These are phyloP conservation scores for Drepana arcuata DNA, from an alignment of 1,140 invertebrate species.

Conservation along the genomic window DNA sequence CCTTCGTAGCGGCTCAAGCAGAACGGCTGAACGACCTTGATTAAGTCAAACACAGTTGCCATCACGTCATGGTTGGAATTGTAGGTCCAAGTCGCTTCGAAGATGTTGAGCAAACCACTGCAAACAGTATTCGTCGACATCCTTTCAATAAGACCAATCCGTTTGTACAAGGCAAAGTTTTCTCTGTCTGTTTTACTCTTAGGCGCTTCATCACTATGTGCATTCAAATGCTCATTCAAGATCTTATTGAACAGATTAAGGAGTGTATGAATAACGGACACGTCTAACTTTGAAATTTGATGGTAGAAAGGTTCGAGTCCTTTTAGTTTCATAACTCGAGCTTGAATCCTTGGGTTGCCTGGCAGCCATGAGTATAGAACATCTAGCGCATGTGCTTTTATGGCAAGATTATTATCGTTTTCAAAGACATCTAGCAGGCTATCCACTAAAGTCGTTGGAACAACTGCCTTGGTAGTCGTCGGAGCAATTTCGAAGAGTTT, in stretches of 20 bases:
- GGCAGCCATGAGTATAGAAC: conserved; percentile 42
- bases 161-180: conserved; percentile 30
- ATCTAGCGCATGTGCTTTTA: conserved; percentile 39
- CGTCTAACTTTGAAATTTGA: conserved; percentile 39
- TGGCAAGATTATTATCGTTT: conserved; percentile 27
- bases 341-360: conserved; percentile 40
- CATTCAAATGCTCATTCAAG: conserved; percentile 39
- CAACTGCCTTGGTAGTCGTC: conserved; percentile 20
- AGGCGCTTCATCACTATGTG: conserved; percentile 15
- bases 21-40: conserved; percentile 37
- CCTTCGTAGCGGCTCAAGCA: conserved; percentile 31
- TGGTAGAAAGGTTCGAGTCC: conserved; percentile 47
- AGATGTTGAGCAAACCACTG: conserved; percentile 42
- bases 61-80: conserved; percentile 17
- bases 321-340: conserved; percentile 44
- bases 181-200: conserved; percentile 20
- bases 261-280: conserved; percentile 20
- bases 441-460: conserved; percentile 33
- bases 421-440: conserved; percentile 49
- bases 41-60: conserved; percentile 23
- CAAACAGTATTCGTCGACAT: conserved; percentile 35
- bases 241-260: conserved; percentile 47
- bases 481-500: conserved; percentile 29
- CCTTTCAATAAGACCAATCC: conserved; percentile 42
- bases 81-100: conserved; percentile 21